Percentiles rank a stretch among this genome's conserved stretches.
These are phyloP conservation scores for Myotis pilosus DNA, from an alignment of 2,797 vertebrate genomes.

Conservation along the genomic window DNA sequence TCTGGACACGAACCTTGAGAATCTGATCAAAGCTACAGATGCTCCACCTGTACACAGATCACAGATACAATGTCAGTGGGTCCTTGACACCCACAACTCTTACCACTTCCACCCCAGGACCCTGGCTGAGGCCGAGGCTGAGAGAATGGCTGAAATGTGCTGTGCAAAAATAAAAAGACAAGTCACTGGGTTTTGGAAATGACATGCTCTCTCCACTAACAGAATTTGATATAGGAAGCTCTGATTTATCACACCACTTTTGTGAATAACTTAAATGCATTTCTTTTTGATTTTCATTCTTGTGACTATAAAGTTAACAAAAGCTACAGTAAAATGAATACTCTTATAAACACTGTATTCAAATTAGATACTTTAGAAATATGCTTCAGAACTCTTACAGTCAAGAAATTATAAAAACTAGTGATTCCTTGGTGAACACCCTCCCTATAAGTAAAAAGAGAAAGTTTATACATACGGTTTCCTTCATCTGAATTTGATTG, in stretches of 20 bases:
- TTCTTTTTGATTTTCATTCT: neutral
- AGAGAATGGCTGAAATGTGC: neutral
- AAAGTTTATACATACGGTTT: constrained; percentile 83
- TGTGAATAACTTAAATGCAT: accelerated
- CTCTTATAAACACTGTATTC: too few relatives aligned
- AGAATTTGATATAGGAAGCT: neutral
- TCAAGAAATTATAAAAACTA: neutral
- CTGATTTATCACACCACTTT: neutral
- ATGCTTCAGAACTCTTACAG: neutral
- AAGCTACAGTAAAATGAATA: neutral
- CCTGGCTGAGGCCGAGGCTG: neutral
- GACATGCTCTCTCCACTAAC: accelerated
- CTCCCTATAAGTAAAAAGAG: neutral
- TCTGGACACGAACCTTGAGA: neutral
- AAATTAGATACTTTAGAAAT: neutral
- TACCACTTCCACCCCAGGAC: neutral
- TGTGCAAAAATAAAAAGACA: neutral
- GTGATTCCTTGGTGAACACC: neutral
- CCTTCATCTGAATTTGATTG: constrained; percentile 90
- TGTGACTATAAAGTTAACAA: accelerated
- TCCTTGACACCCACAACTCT: neutral
- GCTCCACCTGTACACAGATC: too few relatives aligned
- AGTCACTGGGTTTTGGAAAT: neutral
- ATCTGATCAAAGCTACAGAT: neutral
- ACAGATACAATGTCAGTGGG: neutral